Percentiles rank a stretch among this genome's conserved stretches.
phyloP scores from a whole-genome alignment of 92 coral and sea anemone genomes.

The Palythoa caribaeorum region DNA sequence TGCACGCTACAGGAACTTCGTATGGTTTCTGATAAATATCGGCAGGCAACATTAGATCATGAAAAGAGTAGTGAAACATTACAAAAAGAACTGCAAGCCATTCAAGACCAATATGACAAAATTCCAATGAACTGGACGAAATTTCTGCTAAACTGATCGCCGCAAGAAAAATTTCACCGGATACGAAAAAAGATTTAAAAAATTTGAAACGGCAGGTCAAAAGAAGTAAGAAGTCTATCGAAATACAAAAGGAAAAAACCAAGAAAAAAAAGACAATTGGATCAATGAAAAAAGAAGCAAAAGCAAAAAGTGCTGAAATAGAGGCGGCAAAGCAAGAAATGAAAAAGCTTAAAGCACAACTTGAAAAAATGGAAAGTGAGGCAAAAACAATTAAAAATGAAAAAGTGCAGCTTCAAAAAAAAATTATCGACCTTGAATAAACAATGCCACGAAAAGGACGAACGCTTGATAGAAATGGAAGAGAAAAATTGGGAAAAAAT shows the following conservation, averaged over 20 bases:
- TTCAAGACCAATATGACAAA: conserved; percentile 17
- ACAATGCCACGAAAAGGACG: conserved; percentile 7
- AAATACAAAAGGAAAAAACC: not conserved
- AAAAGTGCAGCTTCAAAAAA: not conserved
- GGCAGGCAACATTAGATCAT: conserved; percentile 20
- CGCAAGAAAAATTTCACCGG: not conserved
- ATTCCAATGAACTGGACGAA: conserved; percentile 8
- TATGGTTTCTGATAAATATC: not conserved
- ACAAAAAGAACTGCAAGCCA: conserved; percentile 5
- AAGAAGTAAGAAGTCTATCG: not conserved
- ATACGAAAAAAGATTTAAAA: not conserved
- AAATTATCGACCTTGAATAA: not conserved
- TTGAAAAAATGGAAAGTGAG: not conserved
- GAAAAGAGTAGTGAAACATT: conserved; percentile 12
- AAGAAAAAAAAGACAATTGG: conserved; percentile 20
- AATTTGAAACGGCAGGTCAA: not conserved
- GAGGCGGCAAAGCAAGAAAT: too few species aligned
- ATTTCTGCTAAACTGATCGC: not conserved
- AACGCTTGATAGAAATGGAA: not conserved
- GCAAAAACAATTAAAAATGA: not conserved
- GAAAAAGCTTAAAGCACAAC: too few species aligned
- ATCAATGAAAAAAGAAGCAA: conserved; percentile 17
- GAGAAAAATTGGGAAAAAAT: not conserved
- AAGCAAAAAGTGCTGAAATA: not conserved
- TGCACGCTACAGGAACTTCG: not conserved